Percentiles rank a stretch among this genome's conserved stretches.
Conservation (phyloP, 2,113 vertebrate species). For the Turdus rufiventris region DNA sequence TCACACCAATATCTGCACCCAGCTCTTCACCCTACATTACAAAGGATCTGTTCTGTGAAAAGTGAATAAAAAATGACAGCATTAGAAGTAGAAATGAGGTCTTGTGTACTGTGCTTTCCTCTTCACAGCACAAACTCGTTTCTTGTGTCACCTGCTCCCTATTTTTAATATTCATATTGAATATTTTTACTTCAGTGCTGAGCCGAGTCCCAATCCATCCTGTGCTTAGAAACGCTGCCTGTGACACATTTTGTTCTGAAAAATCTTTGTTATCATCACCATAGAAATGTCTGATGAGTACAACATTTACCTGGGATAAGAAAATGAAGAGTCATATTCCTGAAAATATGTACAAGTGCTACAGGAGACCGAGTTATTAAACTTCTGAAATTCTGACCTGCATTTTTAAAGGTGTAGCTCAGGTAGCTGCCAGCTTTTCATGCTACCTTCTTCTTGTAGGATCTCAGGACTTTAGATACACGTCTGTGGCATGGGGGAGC, state of each 20-base stretch:
- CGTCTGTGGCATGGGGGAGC: neutral
- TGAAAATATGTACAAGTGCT: neutral
- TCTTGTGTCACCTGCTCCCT: neutral
- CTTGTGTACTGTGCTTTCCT: neutral
- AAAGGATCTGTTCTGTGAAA: neutral
- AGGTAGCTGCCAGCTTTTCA: neutral
- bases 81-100: neutral
- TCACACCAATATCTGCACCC: neutral
- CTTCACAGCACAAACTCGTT: neutral
- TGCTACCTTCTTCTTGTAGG: neutral
- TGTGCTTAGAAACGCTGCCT: neutral
- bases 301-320: neutral
- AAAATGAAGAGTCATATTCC: neutral
- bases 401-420: neutral
- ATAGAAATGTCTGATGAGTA: neutral
- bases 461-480: neutral
- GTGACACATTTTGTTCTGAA: neutral
- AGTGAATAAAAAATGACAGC: neutral
- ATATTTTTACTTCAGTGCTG: neutral
- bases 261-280: neutral
- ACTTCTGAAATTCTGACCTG: neutral
- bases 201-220: neutral
- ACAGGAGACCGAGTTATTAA: fast-evolving
- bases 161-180: neutral
- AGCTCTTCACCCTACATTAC: fast-evolving